Evolutionary conservation across 2,113 vertebrate species (phyloP).

Genomic region (Rallus limicola): DNA sequence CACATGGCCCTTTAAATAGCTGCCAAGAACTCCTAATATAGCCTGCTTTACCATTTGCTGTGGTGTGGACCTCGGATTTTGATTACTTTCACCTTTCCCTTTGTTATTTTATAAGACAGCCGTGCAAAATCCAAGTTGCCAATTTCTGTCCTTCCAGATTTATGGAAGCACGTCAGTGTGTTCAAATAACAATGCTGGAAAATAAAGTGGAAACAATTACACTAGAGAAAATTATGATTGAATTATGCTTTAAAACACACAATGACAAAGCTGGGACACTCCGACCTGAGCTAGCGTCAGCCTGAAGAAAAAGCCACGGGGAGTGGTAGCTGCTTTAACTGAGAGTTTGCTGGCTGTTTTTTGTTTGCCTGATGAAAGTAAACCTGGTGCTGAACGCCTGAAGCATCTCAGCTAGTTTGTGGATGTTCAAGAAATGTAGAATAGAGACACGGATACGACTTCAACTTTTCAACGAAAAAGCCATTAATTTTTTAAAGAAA

Average conservation of each 20-base stretch:
- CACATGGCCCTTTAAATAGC: neutral
- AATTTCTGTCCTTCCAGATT: neutral
- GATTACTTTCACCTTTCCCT: neutral
- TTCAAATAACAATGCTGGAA: constrained; percentile 30
- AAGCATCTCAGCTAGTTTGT: neutral
- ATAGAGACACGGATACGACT: neutral
- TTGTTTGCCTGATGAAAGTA: neutral
- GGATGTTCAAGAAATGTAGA: neutral
- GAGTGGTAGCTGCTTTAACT: constrained; percentile 14
- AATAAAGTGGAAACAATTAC: constrained; percentile 32
- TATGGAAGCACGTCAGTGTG: neutral
- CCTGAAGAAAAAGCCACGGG: neutral
- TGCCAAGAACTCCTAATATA: neutral
- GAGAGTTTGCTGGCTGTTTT: constrained; percentile 19
- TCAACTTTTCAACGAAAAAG: neutral
- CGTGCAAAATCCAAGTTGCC: neutral
- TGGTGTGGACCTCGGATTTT: neutral
- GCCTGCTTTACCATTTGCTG: neutral
- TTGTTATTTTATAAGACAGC: neutral
- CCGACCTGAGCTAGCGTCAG: neutral
- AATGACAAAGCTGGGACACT: constrained; percentile 27
- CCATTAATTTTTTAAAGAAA: neutral
- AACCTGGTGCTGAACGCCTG: neutral
- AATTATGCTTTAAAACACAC: constrained; percentile 7
- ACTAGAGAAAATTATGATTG: neutral